Conservation (phyloP, 1,140 invertebrate genomes). For the Caerostris darwini region DNA sequence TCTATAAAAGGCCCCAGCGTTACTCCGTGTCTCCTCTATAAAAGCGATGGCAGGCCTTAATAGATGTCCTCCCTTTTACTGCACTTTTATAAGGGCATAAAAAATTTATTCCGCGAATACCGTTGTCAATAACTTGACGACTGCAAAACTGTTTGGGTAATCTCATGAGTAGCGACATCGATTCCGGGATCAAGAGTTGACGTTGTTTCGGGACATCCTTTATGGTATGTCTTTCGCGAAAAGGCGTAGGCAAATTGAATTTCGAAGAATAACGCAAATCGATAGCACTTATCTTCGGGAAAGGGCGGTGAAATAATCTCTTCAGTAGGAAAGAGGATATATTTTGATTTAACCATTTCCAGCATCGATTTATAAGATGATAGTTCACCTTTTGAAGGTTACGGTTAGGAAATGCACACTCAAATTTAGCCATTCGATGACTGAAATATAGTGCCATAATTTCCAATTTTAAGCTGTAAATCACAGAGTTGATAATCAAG, state of each 20-base stretch:
- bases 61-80: conserved; percentile 21
- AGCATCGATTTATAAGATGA: neutral
- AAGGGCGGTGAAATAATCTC: neutral
- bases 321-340: neutral
- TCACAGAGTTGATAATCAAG: no score
- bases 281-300: conserved; percentile 10
- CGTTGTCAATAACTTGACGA: conserved; percentile 32
- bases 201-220: neutral
- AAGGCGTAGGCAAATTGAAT: conserved; percentile 22
- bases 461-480: no score
- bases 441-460: no score
- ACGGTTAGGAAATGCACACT: no score
- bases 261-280: conserved; percentile 15
- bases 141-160: conserved; percentile 6
- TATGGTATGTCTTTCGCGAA: neutral
- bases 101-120: conserved; percentile 49
- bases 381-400: no score
- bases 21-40: neutral
- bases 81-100: conserved; percentile 50
- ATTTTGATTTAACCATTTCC: neutral
- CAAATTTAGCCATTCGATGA: no score
- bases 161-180: neutral
- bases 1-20: neutral
- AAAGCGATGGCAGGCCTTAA: neutral
- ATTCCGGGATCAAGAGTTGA: neutral